Percentiles rank a stretch among this genome's conserved stretches.
phyloP scores from a whole-genome alignment of 2,797 vertebrate genomes.

The Coccyzus lansbergi region DNA sequence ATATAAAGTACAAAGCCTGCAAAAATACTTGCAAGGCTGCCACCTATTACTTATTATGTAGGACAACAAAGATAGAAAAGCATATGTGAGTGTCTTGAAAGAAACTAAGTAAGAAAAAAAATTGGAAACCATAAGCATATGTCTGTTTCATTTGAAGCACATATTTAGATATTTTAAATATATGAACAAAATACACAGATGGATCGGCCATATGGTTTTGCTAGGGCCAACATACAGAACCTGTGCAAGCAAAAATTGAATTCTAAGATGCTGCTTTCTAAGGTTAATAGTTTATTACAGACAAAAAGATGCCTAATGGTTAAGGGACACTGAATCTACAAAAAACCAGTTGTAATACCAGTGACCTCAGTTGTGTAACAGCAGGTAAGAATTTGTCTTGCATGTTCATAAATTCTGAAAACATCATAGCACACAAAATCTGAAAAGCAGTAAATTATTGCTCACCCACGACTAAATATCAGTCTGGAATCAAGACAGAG shows the following conservation, averaged over 20 bases:
- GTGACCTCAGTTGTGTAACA: neutral
- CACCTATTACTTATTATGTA: neutral
- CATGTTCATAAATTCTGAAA: slow-evolving; percentile 1
- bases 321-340: neutral
- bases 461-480: slow-evolving; percentile 53
- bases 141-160: neutral
- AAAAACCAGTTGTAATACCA: neutral
- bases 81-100: neutral
- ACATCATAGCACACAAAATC: neutral
- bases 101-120: neutral
- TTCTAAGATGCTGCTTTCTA: neutral
- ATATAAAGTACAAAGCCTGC: neutral
- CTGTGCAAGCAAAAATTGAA: neutral
- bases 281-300: neutral
- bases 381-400: neutral
- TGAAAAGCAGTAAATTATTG: slow-evolving; percentile 20
- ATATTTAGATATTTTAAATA: neutral
- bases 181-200: neutral
- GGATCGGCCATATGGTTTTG: neutral
- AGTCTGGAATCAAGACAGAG: slow-evolving; percentile 28
- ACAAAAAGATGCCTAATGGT: neutral
- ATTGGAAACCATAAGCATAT: neutral
- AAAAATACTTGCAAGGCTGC: neutral
- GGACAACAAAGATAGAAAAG: neutral
- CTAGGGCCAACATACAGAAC: neutral